Evolutionary conservation across 2,113 vertebrate species (phyloP), one percentile per base, ranked within the genome.

Genomic region (Podilymbus podiceps): DNA sequence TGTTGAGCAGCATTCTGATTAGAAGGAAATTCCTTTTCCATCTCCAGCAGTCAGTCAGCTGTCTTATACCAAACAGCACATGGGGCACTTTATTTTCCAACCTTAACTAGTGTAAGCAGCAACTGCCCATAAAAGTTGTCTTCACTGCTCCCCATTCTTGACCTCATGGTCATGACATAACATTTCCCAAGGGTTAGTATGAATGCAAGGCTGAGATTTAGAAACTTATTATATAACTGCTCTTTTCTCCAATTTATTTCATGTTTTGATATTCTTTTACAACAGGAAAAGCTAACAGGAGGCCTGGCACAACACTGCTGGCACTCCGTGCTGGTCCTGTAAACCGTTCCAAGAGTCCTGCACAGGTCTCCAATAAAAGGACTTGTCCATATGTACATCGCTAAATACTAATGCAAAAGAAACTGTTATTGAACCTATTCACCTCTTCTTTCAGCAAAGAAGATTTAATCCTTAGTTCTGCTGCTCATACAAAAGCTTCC

Each of bases 331-430:
- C 25, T 18, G 21, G 7, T 22, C 50, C 35, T 9, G 21, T 13
- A n/a, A 60, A 31, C 38, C 59, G 49, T 30, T 62, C 66, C 74
- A 82, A n/a, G 16, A 60, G 23, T 42, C 44, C 71, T 38, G 58
- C 42, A 35, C 31, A 31, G 18, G 27, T 10, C 42, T 62, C 33
- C 72, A 56, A 33, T 9, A 44, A 68, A 44, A 76, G 23, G 67
- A 33, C 23, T 28, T 52, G 18, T 18, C 67, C 7, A 0, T 18
- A 8, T 0, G 8, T 3, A 31, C 28, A 4, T 4, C 1, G 1
- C 55, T 73, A 30, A 79, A 80, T 3, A 22, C 23, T 40, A 72
- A 64, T 9, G 22, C 5, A 1, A 69, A 60, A 44, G 2, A 35
- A 75, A 55, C 20, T 13, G 50, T 40, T 47, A 50, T 0, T 49